Evolutionary conservation across 2,113 vertebrate genomes (phyloP), one percentile per base, ranked within the genome.

Genomic region (Scomber japonicus): DNA sequence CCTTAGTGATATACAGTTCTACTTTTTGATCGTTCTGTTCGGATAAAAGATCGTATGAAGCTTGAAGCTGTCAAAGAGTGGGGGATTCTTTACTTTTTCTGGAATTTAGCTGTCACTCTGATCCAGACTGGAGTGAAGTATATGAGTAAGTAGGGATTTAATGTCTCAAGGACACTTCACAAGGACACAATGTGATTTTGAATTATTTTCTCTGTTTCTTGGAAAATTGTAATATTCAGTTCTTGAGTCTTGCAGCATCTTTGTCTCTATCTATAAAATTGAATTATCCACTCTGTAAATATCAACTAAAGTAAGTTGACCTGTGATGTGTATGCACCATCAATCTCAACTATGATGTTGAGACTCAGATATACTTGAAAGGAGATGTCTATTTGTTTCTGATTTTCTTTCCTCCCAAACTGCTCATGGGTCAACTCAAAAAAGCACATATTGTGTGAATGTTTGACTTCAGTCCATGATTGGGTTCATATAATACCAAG

Each of bases 41-140:
- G 60, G 71, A 60, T 80, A 68, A 81, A 83, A 79, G 55, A 78
- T 66, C 16, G 59, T n/a, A 50, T 11, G 8, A 49, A 57, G 75
- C 40, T 73, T 13, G 19, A 40, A 46, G 55, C 55, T 7, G 15
- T 78, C 30, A 65, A 54, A 76, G 55, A 67, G 49, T 63, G 35
- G 21, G 49, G 16, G 0, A 10, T 60, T 66, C 54, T 68, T 67
- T 67, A 35, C 60, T 61, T 71, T 73, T 17, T 59, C 1, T 49
- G 12, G 45, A 62, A 56, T 75, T 71, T 83, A 64, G 15, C 69
- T 16, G 70, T 81, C 49, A 61, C 11, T 17, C 60, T 71, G 27
- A 78, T 74, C 21, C 54, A 27, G 48, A 15, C 21, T 19, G 40
- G 71, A 65, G 35, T 40, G 68, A 19, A 69, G 48, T 45, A 24